phyloP scores from a whole-genome alignment of 2,888 invertebrate species.

The Eutolmus rufibarbis region DNA sequence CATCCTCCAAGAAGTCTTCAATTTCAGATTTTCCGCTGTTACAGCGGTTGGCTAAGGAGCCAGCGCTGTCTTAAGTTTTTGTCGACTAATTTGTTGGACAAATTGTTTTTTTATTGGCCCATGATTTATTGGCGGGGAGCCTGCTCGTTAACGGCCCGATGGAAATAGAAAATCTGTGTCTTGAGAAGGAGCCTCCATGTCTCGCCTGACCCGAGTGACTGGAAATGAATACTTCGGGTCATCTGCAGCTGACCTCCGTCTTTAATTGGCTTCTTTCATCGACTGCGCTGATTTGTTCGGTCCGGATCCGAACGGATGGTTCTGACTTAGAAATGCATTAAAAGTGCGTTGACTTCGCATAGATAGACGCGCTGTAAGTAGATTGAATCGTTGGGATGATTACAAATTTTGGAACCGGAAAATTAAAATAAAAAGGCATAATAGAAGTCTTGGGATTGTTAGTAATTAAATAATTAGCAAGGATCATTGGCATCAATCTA shows the following conservation, averaged over 20 bases:
- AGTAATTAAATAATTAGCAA: no score
- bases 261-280: conserved; percentile 30
- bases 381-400: neutral
- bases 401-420: neutral
- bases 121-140: conserved; percentile 16
- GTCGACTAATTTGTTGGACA: conserved; percentile 36
- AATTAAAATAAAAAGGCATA: neutral
- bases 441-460: neutral
- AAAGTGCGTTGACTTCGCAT: conserved; percentile 1
- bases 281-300: neutral
- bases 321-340: neutral
- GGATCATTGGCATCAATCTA: no score
- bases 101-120: conserved; percentile 40
- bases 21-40: conserved; percentile 37
- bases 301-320: neutral
- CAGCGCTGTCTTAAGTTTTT: neutral
- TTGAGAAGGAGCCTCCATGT: neutral
- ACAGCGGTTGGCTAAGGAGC: neutral
- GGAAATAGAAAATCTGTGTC: neutral
- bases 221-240: conserved; percentile 39
- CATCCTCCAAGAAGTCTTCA: conserved; percentile 29
- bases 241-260: neutral
- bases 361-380: neutral
- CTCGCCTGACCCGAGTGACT: conserved; percentile 11
- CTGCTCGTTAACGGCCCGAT: neutral